These are phyloP conservation scores for Eumerus sabulonum DNA, from an alignment of 2,888 invertebrate genomes.

Conservation along the genomic window DNA sequence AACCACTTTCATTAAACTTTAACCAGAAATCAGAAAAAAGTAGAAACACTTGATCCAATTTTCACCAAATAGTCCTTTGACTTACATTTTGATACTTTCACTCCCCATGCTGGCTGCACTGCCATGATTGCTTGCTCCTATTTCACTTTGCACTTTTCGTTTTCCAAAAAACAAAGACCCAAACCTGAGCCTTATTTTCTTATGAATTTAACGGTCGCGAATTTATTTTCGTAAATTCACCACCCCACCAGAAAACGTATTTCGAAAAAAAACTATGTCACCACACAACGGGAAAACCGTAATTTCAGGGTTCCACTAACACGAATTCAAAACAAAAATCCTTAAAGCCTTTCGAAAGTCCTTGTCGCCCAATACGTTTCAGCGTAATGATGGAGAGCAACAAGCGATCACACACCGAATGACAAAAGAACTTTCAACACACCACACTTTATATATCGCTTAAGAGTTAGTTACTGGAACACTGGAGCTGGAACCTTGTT, in stretches of 20 bases:
- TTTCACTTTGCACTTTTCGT: constrained; percentile 5
- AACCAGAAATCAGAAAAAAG: neutral
- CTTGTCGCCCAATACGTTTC: constrained; percentile 51
- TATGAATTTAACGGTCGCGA: no score
- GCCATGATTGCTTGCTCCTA: constrained; percentile 73
- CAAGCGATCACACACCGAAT: constrained; percentile 60
- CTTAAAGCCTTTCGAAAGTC: no score
- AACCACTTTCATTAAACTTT: no score
- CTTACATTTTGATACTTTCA: constrained; percentile 77
- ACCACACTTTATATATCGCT: constrained; percentile 63
- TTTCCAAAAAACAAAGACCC: neutral
- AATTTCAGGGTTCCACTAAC: no score
- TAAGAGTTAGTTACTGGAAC: constrained; percentile 30
- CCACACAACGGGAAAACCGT: no score
- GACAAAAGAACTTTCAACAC: constrained; percentile 58
- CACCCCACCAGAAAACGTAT: no score
- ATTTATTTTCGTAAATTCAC: no score
- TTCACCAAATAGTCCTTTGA: constrained; percentile 46
- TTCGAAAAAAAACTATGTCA: no score
- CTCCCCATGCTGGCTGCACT: constrained; percentile 77
- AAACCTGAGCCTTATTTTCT: neutral
- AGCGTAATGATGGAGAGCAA: constrained; percentile 32
- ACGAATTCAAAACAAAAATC: no score
- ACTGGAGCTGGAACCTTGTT: constrained; percentile 37
- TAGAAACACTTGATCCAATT: neutral